Evolutionary conservation across 2,888 invertebrate species (phyloP).

Genomic region (Venustoraphidia nigricollis): DNA sequence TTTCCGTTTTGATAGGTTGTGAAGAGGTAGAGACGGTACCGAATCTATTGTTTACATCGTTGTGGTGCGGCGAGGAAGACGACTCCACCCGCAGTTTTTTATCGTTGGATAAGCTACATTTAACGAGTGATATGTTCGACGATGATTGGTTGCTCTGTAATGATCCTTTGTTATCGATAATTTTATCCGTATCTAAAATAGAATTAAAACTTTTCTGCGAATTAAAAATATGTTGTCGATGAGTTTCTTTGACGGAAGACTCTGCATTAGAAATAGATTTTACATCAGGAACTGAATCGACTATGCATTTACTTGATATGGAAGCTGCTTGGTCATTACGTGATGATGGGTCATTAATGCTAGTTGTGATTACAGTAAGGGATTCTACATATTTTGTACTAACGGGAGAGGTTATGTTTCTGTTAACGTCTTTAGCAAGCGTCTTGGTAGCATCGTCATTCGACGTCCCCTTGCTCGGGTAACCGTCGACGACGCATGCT

Average conservation of each 20-base stretch:
- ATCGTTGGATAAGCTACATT: neutral
- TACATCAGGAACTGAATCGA: neutral
- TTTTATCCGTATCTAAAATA: no score
- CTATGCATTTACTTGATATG: slow-evolving; percentile 9
- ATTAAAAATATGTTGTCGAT: neutral
- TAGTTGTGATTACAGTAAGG: slow-evolving; percentile 5
- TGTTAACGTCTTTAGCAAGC: no score
- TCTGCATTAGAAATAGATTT: neutral
- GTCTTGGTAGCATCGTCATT: no score
- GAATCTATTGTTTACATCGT: no score
- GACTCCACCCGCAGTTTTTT: no score
- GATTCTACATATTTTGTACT: neutral
- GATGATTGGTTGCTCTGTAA: neutral
- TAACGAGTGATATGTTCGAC: neutral
- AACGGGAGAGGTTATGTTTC: no score
- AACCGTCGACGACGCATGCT: neutral
- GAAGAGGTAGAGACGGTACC: no score
- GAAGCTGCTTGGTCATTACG: slow-evolving; percentile 12
- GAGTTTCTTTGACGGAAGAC: neutral
- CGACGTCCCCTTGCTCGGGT: no score
- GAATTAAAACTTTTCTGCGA: no score
- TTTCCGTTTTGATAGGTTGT: no score
- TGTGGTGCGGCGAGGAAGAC: no score
- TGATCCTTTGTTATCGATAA: neutral
- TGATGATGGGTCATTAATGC: slow-evolving; percentile 1